Percentiles rank a stretch among this genome's conserved stretches.
phyloP scores from a whole-genome alignment of 2,113 vertebrate genomes.

The Oryzias woworae region DNA sequence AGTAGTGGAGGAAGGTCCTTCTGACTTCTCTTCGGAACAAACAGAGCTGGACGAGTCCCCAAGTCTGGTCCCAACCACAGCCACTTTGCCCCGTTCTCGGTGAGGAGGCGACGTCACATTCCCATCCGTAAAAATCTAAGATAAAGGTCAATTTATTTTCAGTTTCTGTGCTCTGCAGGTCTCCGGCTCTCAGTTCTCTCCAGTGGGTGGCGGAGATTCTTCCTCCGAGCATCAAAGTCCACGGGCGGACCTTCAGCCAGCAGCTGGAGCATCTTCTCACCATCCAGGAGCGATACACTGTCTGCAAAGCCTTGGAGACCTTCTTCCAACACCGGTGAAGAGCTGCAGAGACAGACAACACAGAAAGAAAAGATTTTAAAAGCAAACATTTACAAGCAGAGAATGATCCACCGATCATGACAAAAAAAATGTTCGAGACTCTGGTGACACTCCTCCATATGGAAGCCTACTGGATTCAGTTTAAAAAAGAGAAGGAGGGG shows the following conservation, averaged over 20 bases:
- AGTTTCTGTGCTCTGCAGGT: conserved; percentile 62
- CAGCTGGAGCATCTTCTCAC: conserved; percentile 97
- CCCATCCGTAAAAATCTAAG: too few relatives aligned
- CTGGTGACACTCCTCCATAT: too few relatives aligned
- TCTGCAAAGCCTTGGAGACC: conserved; percentile 92
- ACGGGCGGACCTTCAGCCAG: conserved; percentile 94
- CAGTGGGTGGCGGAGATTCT: conserved; percentile 98
- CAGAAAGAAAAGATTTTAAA: too few relatives aligned
- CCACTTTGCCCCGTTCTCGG: conserved; percentile 71
- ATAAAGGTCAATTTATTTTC: too few relatives aligned
- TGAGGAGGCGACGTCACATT: conserved; percentile 1
- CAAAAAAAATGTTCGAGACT: too few relatives aligned
- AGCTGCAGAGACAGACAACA: not conserved
- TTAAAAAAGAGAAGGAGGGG: too few relatives aligned
- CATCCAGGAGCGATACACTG: conserved; percentile 87
- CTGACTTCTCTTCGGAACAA: conserved; percentile 83
- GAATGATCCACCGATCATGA: too few relatives aligned
- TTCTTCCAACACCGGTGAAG: conserved; percentile 97
- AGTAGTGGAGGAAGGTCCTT: conserved; percentile 91
- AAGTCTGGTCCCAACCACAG: conserved; percentile 41
- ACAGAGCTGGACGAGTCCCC: conserved; percentile 81
- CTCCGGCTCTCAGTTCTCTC: conserved; percentile 91
- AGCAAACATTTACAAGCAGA: too few relatives aligned
- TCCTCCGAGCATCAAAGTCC: conserved; percentile 94
- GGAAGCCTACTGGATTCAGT: too few relatives aligned